Evolutionary conservation across 2,888 invertebrate species (phyloP), one percentile per base, ranked within the genome.

Genomic region (Crioceris asparagi): DNA sequence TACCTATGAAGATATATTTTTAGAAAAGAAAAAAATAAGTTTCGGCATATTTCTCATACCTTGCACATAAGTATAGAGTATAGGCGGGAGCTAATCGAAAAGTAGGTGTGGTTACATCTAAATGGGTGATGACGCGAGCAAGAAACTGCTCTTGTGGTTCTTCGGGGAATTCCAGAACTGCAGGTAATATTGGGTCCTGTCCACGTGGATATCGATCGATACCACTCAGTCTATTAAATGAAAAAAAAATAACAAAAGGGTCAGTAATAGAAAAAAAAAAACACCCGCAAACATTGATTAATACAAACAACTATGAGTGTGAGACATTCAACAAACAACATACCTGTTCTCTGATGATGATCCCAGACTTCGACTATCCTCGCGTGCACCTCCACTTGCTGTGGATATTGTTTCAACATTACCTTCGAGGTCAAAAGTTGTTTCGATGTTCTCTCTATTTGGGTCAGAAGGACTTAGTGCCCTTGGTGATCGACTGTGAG

Each of bases 71-170:
- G 65, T 98, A 98, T 16, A 98, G 74, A 2, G 93, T 86, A 67
- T 97, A 98, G 17, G 96, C 94, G 0, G 97, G 97, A 1, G 97
- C 90, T 44, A 98, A 73, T 60, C 93, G 92, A 69, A 97, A 97
- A 50, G 88, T 86, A 8, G 85, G 85, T 40, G 81, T 79, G 59
- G 83, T 83, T 10, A 90, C 88, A 62, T 91, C 92, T 48, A 92
- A 74, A 49, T 92, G 82, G 21, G 84, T 77, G 57, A 94, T 81
- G 46, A 93, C 83, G 27, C 87, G 81, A 42, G 83, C 81, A 34
- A 97, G 70, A 66, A 96, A 91, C 50, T 84, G 79, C 59, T 92
- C 90, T 67, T 96, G 96, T 15, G 86, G 87, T 49, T 90, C 90
- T 66, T 96, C 93, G 16, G 90, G 83, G 65, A 94, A 91, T 68